Percentiles rank a stretch among this genome's conserved stretches.
These are phyloP conservation scores for Pachyramphus minor DNA, from an alignment of 2,113 vertebrate genomes.

Conservation along the genomic window DNA sequence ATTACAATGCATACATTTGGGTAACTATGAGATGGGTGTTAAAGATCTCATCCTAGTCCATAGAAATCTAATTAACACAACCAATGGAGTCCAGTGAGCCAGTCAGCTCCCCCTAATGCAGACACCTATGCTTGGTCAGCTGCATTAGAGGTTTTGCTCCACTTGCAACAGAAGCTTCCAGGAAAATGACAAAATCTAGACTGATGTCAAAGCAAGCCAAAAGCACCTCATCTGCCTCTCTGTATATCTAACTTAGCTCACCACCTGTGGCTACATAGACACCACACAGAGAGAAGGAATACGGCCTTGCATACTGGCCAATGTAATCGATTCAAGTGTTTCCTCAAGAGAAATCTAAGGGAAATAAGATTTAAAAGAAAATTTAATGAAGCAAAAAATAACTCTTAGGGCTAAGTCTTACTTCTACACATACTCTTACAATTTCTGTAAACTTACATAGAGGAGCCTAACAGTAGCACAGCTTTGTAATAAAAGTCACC, in stretches of 20 bases:
- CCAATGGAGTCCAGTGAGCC: background rate
- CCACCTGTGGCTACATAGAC: background rate
- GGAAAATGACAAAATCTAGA: background rate
- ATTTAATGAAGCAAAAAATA: background rate
- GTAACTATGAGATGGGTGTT: background rate
- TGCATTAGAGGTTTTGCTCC: background rate
- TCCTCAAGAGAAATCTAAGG: background rate
- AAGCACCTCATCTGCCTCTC: background rate
- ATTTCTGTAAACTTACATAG: background rate
- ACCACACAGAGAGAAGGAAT: background rate
- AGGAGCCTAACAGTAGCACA: background rate
- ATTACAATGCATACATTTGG: background rate
- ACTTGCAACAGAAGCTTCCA: background rate
- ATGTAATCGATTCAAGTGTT: background rate
- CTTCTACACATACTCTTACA: background rate
- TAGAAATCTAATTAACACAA: background rate
- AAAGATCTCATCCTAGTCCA: background rate
- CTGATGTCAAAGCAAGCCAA: background rate
- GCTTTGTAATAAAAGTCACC: background rate
- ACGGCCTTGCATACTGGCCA: background rate
- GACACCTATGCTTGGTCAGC: background rate
- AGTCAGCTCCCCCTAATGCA: background rate
- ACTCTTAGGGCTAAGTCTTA: background rate
- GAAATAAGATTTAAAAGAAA: background rate
- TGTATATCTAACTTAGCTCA: background rate